phyloP scores from a whole-genome alignment of 2,888 invertebrate genomes.

The Pterobdella sp. region DNA sequence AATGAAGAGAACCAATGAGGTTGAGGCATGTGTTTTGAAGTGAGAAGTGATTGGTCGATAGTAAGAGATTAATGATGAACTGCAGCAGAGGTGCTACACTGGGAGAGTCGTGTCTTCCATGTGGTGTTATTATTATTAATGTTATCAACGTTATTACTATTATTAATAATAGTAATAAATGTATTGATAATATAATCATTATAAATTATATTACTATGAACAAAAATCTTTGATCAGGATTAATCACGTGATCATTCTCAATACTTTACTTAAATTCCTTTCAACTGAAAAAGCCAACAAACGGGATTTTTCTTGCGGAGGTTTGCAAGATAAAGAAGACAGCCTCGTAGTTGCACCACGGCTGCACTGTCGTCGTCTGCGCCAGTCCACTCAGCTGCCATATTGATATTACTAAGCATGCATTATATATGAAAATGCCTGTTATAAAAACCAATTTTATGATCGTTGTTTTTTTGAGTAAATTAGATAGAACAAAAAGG shows the following conservation, averaged over 20 bases:
- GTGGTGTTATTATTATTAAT: not conserved
- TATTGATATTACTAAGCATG: not conserved
- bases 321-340: slow-evolving; percentile 89
- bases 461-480: not conserved
- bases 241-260: too few species aligned
- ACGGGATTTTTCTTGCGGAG: slow-evolving; percentile 76
- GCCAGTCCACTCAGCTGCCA: not conserved
- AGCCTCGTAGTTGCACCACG: slow-evolving; percentile 86
- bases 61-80: not conserved
- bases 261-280: too few species aligned
- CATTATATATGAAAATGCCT: not conserved
- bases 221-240: too few species aligned
- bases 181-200: too few species aligned
- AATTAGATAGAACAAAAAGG: not conserved
- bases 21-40: slow-evolving; percentile 26
- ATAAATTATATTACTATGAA: too few species aligned
- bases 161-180: too few species aligned
- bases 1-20: slow-evolving; percentile 19
- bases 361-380: not conserved
- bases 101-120: not conserved
- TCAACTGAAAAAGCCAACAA: too few species aligned
- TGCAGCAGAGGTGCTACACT: slow-evolving; percentile 10
- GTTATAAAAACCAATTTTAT: not conserved
- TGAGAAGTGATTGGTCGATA: slow-evolving; percentile 7
- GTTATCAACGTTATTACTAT: too few species aligned